These are phyloP conservation scores for Monoplex corrugatus DNA, from an alignment of 2,888 invertebrate genomes.

Conservation along the genomic window DNA sequence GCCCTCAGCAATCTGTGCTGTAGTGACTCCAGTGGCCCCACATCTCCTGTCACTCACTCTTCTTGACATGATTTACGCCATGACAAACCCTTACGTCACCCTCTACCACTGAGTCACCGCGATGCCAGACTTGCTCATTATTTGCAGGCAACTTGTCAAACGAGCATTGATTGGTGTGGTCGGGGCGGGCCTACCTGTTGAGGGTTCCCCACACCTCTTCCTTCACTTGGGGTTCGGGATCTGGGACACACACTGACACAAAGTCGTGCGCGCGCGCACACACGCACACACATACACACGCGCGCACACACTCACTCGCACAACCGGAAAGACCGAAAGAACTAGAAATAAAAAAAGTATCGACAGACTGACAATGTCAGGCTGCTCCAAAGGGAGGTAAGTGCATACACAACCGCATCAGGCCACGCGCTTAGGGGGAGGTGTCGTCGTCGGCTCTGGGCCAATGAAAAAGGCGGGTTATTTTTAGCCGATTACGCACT, in stretches of 20 bases:
- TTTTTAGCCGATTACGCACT: conserved; percentile 39
- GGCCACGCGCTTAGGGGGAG: conserved; percentile 28
- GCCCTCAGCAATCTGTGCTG: no score
- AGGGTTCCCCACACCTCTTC: no score
- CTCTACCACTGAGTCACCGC: no score
- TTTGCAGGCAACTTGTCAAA: no score
- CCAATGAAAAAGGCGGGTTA: conserved; percentile 14
- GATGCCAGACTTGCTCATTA: no score
- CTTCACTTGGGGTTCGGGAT: no score
- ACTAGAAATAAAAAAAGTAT: background rate
- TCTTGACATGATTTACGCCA: no score
- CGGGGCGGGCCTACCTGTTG: background rate
- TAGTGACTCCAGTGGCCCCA: no score
- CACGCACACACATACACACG: background rate
- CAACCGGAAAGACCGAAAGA: no score
- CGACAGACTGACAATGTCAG: conserved; percentile 21
- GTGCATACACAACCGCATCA: conserved; percentile 16
- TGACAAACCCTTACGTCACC: no score
- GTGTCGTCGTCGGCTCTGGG: conserved; percentile 4
- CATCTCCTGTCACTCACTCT: no score
- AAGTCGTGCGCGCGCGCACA: background rate
- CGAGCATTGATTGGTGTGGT: background rate
- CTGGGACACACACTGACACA: background rate
- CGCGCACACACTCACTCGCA: background rate
- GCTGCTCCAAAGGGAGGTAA: conserved; percentile 26